Evolutionary conservation across 2,888 invertebrate genomes (phyloP).

Genomic region (Arrhopalites spinosus): DNA sequence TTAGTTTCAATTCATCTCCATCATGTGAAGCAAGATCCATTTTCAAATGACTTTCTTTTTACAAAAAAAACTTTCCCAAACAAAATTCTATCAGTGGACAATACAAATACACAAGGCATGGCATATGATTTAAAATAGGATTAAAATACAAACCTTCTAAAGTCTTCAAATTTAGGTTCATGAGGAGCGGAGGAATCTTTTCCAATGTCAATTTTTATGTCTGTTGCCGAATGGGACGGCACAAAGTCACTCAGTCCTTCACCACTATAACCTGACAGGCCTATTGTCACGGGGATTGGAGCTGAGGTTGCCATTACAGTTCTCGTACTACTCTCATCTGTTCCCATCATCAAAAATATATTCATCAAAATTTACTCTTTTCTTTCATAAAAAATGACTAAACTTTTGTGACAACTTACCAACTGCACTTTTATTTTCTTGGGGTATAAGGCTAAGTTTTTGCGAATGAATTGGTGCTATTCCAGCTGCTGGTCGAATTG

Average conservation of each 20-base stretch:
- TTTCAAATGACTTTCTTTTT: too few species aligned
- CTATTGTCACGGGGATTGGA: neutral
- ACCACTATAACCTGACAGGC: neutral
- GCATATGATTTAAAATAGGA: neutral
- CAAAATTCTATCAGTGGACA: neutral
- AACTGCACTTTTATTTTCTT: slow-evolving; percentile 28
- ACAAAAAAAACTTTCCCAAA: neutral
- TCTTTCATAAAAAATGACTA: too few species aligned
- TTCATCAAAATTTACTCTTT: too few species aligned
- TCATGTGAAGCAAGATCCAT: too few species aligned
- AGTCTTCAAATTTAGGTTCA: slow-evolving; percentile 19
- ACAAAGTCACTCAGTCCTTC: neutral
- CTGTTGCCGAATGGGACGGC: slow-evolving; percentile 18
- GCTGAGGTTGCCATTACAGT: slow-evolving; percentile 24
- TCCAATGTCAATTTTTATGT: slow-evolving; percentile 18
- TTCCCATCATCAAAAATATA: neutral
- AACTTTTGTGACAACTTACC: neutral
- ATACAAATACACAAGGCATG: too few species aligned
- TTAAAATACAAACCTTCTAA: slow-evolving; percentile 23
- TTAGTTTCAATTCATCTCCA: too few species aligned
- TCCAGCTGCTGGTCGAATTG: slow-evolving; percentile 68
- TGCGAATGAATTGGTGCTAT: slow-evolving; percentile 47
- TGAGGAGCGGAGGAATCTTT: slow-evolving; percentile 4
- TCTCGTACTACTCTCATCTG: slow-evolving; percentile 6
- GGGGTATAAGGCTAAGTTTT: slow-evolving; percentile 33